Evolutionary conservation across 2,113 vertebrate genomes (phyloP).

Genomic region (Oncorhynchus gorbuscha): DNA sequence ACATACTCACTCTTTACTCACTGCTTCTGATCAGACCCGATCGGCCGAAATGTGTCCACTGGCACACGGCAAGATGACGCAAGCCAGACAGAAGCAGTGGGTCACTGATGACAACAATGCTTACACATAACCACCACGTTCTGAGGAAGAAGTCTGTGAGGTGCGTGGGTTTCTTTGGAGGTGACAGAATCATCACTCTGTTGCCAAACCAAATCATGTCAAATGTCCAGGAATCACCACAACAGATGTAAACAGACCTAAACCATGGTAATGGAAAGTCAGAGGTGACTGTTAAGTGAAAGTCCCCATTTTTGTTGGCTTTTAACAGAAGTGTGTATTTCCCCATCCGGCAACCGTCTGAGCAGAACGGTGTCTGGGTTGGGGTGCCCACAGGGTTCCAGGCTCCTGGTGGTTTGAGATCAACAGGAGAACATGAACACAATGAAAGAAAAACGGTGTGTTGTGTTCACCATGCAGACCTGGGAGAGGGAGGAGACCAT

Average conservation of each 20-base stretch:
- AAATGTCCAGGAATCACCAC: background rate
- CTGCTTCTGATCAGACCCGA: background rate
- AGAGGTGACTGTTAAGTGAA: background rate
- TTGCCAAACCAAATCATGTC: constrained; percentile 33
- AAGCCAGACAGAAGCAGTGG: constrained; percentile 22
- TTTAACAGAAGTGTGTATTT: background rate
- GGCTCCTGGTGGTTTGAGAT: constrained; percentile 10
- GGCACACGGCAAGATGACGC: constrained; percentile 11
- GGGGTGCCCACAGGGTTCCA: too few species aligned
- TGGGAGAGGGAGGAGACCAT: background rate
- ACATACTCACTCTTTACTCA: background rate
- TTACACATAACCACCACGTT: background rate
- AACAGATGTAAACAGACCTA: background rate
- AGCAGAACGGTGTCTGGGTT: background rate
- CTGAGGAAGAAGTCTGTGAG: background rate
- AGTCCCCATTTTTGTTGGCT: background rate
- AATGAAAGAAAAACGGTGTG: constrained; percentile 25
- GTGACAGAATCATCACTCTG: background rate
- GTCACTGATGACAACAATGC: constrained; percentile 41
- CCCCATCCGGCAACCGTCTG: background rate
- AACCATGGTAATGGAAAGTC: background rate
- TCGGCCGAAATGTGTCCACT: background rate
- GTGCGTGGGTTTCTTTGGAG: background rate
- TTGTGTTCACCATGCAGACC: constrained; percentile 20
- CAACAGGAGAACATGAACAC: constrained; percentile 25